phyloP scores from a whole-genome alignment of 2,888 invertebrate genomes.

The Eupsilia transversa region DNA sequence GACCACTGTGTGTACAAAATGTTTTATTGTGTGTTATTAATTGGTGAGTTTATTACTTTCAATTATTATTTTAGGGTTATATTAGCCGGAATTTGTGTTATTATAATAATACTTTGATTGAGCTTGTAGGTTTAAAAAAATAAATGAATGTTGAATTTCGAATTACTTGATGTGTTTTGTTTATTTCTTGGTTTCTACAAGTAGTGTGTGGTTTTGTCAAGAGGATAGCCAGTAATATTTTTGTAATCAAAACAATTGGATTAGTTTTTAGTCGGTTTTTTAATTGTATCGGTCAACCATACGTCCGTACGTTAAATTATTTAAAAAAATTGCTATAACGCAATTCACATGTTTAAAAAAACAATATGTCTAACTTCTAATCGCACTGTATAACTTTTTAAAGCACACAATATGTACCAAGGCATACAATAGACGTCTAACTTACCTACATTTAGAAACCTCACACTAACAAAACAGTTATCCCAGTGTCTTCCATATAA shows the following conservation, averaged over 20 bases:
- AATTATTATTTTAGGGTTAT: slow-evolving; percentile 5
- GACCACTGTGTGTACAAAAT: slow-evolving; percentile 67
- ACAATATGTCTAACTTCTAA: background rate
- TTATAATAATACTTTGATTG: background rate
- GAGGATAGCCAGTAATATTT: background rate
- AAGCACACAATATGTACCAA: background rate
- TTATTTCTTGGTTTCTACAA: background rate
- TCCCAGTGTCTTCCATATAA: background rate
- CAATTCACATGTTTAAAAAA: background rate
- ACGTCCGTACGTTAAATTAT: no score
- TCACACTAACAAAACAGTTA: background rate
- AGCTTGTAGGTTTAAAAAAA: background rate
- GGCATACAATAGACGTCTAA: background rate
- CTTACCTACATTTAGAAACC: background rate
- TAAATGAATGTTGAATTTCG: background rate
- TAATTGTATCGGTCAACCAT: background rate
- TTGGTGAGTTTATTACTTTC: slow-evolving; percentile 76
- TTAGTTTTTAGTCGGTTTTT: background rate
- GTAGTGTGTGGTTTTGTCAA: background rate
- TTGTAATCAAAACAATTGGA: background rate
- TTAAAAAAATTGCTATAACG: background rate
- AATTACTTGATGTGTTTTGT: background rate
- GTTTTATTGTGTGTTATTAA: slow-evolving; percentile 72
- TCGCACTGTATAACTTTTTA: background rate
- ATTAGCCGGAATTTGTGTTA: background rate